Evolutionary conservation across 2,888 invertebrate genomes (phyloP), one percentile per base, ranked within the genome.

Genomic region (Spodoptera exigua): DNA sequence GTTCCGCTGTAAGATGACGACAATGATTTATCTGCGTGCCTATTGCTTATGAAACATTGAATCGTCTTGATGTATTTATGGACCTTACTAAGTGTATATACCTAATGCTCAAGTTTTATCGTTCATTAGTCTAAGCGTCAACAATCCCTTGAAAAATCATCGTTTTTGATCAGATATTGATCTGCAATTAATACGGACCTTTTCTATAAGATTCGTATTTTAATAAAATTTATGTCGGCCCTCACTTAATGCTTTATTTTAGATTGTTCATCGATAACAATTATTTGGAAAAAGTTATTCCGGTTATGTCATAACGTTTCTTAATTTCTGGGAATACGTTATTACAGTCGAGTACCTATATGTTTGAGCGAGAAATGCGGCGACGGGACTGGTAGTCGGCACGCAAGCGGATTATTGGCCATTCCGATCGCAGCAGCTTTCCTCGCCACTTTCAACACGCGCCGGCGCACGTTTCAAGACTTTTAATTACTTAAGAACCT

Each of bases 381-480:
- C 68, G 74, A 69, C 61, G 67, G 55, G 74, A 66, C 64, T 64
- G 67, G 71, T 76, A 69, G 70, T 61, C 60, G 77, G 79, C 89
- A 89, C 85, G 89, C 89, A 81, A 89, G 81, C 78, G 79, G 79
- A 81, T 81, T 86, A 84, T 87, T 90, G 89, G 85, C 89, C 89
- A 90, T 89, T 89, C 86, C 83, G 81, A 84, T 82, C 80, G 84
- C 71, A 74, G 80, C 89, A 90, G 91, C 92, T 93, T 93, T 92
- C 92, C 81, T 90, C 83, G 87, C 87, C 86, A 90, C 93, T 93
- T 91, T 93, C 91, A 84, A 89, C 88, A 71, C 87, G 77, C 81
- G 78, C 76, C 74, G 60, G 79, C 81, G 82, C 81, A 86, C 89
- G 87, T 86, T 84, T 81, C 80, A 79, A 86, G 88, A 89, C 84